These are phyloP conservation scores for Spodoptera litura DNA, from an alignment of 1,140 invertebrate species.

Conservation along the genomic window DNA sequence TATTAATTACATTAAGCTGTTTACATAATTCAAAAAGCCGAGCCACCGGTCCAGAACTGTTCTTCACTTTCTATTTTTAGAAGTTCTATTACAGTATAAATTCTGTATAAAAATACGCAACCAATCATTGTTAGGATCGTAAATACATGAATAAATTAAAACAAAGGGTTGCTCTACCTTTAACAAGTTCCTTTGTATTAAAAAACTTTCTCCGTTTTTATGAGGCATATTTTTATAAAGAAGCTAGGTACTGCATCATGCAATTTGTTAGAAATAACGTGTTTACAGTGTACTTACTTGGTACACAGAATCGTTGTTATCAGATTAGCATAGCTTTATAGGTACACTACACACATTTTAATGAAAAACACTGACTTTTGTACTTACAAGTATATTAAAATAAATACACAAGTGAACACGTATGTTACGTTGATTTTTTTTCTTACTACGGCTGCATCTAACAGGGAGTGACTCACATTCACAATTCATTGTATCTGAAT, in stretches of 20 bases:
- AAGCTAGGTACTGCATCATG: slow-evolving; percentile 1
- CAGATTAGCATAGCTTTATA: background rate
- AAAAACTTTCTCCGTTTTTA: background rate
- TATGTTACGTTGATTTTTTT: no score
- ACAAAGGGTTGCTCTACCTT: slow-evolving; percentile 1
- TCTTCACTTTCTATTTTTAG: slow-evolving; percentile 15
- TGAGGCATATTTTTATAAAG: background rate
- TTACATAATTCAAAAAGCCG: background rate
- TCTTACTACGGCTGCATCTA: no score
- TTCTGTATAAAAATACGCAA: slow-evolving; percentile 3
- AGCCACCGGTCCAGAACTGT: background rate
- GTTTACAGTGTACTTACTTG: background rate
- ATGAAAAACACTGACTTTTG: background rate
- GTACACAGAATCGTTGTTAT: slow-evolving; percentile 2
- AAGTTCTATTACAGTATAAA: slow-evolving; percentile 21
- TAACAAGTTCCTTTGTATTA: background rate
- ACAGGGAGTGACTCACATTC: no score
- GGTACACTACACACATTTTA: background rate
- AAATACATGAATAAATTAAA: slow-evolving; percentile 39
- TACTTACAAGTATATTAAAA: no score
- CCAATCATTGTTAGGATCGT: slow-evolving; percentile 18
- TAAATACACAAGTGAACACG: no score
- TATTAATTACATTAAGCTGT: no score
- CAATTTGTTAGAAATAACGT: slow-evolving; percentile 33
- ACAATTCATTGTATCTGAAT: no score